phyloP scores from a whole-genome alignment of 2,797 vertebrate genomes.

The Tadarida brasiliensis region DNA sequence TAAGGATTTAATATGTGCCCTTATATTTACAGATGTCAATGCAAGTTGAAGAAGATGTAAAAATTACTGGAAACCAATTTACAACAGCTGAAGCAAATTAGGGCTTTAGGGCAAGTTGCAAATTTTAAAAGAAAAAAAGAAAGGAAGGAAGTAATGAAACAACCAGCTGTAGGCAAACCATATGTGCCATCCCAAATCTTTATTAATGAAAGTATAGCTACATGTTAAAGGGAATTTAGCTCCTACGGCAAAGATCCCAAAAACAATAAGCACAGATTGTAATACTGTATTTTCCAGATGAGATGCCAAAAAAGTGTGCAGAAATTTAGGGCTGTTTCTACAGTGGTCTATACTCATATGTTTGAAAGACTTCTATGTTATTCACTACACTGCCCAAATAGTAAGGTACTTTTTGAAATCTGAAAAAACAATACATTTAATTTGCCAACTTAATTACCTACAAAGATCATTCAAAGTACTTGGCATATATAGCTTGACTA shows the following conservation, averaged over 20 bases:
- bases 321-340: conserved; percentile 6
- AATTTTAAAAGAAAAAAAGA: conserved; percentile 50
- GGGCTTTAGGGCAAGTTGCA: conserved; percentile 73
- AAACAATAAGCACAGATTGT: conserved; percentile 28
- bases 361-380: background rate
- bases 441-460: conserved; percentile 49
- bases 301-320: conserved; percentile 29
- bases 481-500: background rate
- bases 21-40: conserved; percentile 76
- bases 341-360: background rate
- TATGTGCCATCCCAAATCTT: conserved; percentile 78
- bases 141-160: conserved; percentile 73
- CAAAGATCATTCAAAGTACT: conserved; percentile 34
- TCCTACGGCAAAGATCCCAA: conserved; percentile 42
- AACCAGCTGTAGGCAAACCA: conserved; percentile 81
- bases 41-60: conserved; percentile 73
- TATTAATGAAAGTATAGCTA: conserved; percentile 73
- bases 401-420: conserved; percentile 34
- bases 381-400: background rate
- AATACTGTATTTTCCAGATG: conserved; percentile 51
- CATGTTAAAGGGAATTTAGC: conserved; percentile 64
- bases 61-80: conserved; percentile 80
- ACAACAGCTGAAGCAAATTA: conserved; percentile 82
- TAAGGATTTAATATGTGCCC: conserved; percentile 67
- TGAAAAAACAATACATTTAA: conserved; percentile 14